These are phyloP conservation scores for Candoia aspera DNA, from an alignment of 2,113 vertebrate species.

Conservation along the genomic window DNA sequence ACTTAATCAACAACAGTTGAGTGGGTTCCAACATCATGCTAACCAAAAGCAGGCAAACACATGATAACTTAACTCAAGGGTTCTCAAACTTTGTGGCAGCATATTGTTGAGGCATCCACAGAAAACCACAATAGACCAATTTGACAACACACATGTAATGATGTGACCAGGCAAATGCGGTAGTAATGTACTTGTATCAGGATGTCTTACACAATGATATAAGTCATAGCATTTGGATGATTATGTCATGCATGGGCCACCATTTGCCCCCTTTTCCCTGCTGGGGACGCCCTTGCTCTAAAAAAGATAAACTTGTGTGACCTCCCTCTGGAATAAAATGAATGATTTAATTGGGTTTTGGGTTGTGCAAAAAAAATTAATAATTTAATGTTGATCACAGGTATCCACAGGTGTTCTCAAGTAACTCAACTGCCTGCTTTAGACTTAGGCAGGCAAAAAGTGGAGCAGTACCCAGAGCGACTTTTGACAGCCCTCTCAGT, in stretches of 20 bases:
- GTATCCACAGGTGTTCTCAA: neutral
- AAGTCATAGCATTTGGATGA: neutral
- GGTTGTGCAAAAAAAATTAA: neutral
- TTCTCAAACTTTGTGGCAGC: neutral
- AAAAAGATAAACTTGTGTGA: neutral
- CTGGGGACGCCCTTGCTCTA: neutral
- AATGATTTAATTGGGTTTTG: neutral
- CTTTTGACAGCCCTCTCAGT: neutral
- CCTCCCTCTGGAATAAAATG: neutral
- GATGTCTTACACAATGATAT: neutral
- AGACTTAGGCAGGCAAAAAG: neutral
- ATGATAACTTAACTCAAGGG: neutral
- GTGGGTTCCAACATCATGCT: neutral
- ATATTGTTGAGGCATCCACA: neutral
- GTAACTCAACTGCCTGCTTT: neutral
- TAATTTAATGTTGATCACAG: neutral
- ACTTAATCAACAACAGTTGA: neutral
- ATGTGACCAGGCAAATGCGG: neutral
- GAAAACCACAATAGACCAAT: neutral
- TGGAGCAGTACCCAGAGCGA: neutral
- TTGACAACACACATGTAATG: neutral
- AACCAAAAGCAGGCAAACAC: neutral
- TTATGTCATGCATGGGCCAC: neutral
- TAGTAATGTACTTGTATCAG: neutral
- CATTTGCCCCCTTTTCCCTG: neutral